These are phyloP conservation scores for Fringilla coelebs DNA, from an alignment of 2,797 vertebrate genomes.

Conservation along the genomic window DNA sequence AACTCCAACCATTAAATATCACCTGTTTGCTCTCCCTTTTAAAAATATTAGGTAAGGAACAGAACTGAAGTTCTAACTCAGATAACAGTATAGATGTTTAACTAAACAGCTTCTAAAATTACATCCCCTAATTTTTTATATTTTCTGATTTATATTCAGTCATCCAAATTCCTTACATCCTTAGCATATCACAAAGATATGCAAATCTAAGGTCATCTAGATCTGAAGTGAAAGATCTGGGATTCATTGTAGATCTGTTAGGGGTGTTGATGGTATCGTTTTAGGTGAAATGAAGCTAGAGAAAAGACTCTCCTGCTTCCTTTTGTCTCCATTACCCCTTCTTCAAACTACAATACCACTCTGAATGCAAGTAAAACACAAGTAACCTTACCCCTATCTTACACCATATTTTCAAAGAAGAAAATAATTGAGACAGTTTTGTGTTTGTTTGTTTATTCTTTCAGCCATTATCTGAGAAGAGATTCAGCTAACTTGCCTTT, in stretches of 20 bases:
- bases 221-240: neutral
- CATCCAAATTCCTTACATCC: neutral
- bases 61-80: neutral
- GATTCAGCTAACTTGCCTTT: neutral
- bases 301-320: neutral
- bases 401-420: neutral
- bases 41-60: neutral
- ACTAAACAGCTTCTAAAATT: neutral
- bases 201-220: neutral
- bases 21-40: neutral
- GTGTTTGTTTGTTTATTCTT: neutral
- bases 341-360: neutral
- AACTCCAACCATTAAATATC: neutral
- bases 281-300: neutral
- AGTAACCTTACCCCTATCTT: neutral
- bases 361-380: neutral
- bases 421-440: neutral
- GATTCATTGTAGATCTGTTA: neutral
- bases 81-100: neutral
- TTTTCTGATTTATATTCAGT: neutral
- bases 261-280: neutral
- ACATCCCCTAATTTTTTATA: accelerated
- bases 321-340: neutral
- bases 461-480: neutral
- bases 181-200: neutral